These are phyloP conservation scores for Diachasma alloeum DNA, from an alignment of 1,140 invertebrate genomes.

Conservation along the genomic window DNA sequence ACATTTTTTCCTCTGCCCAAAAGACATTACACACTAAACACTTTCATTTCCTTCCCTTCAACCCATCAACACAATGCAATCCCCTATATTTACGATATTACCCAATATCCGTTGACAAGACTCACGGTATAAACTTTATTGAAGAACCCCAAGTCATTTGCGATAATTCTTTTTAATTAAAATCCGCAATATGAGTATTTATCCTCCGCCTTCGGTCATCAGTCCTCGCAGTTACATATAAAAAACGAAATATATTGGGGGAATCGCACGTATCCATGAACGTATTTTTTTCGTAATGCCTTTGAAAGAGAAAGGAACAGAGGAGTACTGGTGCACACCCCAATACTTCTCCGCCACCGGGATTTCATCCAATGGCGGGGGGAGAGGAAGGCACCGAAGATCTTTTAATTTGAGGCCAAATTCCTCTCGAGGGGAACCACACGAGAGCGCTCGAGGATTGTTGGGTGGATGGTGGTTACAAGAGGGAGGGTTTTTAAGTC, in stretches of 20 bases:
- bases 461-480: constrained; percentile 39
- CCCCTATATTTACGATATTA: background rate
- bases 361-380: constrained; percentile 50
- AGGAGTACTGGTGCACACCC: constrained; percentile 10
- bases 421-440: constrained; percentile 59
- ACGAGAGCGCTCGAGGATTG: constrained; percentile 47
- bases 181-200: too few species aligned
- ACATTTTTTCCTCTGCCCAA: too few species aligned
- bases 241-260: background rate
- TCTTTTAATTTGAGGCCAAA: constrained; percentile 65
- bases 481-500: background rate
- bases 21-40: too few species aligned
- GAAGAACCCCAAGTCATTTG: background rate
- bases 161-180: background rate
- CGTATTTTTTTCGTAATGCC: background rate
- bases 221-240: background rate
- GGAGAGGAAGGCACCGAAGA: constrained; percentile 40
- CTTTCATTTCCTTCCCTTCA: too few species aligned
- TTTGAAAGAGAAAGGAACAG: background rate
- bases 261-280: background rate
- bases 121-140: background rate
- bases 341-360: constrained; percentile 31
- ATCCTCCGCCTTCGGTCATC: too few species aligned
- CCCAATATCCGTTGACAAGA: background rate
- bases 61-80: too few species aligned